Percentiles rank a stretch among this genome's conserved stretches.
Evolutionary conservation across 2,113 vertebrate genomes (phyloP).

Genomic region (Larimichthys crocea): DNA sequence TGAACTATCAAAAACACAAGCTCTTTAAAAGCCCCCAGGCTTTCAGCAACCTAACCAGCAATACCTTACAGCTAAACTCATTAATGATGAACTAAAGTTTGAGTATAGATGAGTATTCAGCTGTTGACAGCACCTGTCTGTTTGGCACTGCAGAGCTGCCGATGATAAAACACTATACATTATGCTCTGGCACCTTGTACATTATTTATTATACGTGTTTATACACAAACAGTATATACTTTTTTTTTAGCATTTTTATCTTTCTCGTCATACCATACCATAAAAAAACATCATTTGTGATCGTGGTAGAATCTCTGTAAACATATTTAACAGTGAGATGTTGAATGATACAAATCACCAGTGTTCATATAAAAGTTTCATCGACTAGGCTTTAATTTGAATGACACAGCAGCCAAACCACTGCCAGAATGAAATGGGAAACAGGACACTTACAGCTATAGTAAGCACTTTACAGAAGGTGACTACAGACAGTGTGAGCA

Average conservation of each 20-base stretch:
- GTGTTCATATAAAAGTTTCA: background rate
- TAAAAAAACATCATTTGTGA: background rate
- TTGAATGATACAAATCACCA: background rate
- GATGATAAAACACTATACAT: background rate
- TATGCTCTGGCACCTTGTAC: background rate
- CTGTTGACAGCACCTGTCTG: background rate
- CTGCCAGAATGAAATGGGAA: constrained; percentile 34
- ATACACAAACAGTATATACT: background rate
- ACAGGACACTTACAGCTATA: constrained; percentile 45
- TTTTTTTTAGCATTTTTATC: background rate
- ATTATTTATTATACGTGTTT: background rate
- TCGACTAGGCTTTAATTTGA: background rate
- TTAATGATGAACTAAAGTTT: constrained; percentile 32
- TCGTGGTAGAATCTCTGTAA: background rate
- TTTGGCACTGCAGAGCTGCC: background rate
- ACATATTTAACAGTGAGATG: background rate
- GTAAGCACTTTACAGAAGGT: constrained; percentile 48
- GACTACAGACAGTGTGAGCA: constrained; percentile 22
- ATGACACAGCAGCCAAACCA: constrained; percentile 17
- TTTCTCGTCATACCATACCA: background rate
- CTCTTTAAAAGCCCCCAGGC: constrained; percentile 10
- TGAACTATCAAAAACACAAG: constrained; percentile 12
- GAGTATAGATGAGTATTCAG: constrained; percentile 5
- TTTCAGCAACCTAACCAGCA: constrained; percentile 17
- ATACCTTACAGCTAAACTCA: constrained; percentile 9